Conservation (phyloP, 2,888 invertebrate species). For the Scaeva pyrastri region DNA sequence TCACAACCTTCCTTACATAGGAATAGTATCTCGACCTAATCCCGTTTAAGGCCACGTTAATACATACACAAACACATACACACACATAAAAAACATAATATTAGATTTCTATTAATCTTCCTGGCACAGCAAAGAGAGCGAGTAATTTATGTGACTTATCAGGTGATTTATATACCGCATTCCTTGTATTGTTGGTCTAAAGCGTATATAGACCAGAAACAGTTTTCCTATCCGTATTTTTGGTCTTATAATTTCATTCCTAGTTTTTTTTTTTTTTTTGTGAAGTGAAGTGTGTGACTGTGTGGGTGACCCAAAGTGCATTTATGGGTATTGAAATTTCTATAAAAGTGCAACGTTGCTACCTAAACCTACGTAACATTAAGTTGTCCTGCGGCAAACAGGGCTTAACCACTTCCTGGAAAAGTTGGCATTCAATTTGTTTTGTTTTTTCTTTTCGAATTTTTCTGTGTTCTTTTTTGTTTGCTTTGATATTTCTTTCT, state of each 20-base stretch:
- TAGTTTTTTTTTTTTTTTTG: too few species aligned
- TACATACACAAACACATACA: too few species aligned
- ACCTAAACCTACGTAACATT: not conserved
- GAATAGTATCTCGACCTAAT: too few species aligned
- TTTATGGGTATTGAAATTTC: not conserved
- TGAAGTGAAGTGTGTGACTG: not conserved
- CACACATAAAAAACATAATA: not conserved
- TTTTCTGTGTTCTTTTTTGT: too few species aligned
- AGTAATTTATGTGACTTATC: constrained; percentile 74
- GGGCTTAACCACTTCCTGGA: constrained; percentile 38
- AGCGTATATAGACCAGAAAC: not conserved
- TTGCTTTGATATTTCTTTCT: constrained; percentile 43
- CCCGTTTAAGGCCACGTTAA: not conserved
- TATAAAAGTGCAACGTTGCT: constrained; percentile 47
- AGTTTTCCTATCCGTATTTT: not conserved
- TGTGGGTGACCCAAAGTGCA: constrained; percentile 14
- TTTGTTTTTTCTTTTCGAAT: constrained; percentile 19
- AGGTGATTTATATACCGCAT: constrained; percentile 62
- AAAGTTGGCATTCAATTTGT: constrained; percentile 45
- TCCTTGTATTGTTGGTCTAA: not conserved
- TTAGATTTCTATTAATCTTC: constrained; percentile 71
- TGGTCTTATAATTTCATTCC: not conserved
- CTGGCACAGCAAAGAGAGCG: constrained; percentile 47
- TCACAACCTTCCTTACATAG: too few species aligned
- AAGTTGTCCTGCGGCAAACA: constrained; percentile 35